phyloP scores from a whole-genome alignment of 2,113 vertebrate genomes.

The Oryzias melastigma region DNA sequence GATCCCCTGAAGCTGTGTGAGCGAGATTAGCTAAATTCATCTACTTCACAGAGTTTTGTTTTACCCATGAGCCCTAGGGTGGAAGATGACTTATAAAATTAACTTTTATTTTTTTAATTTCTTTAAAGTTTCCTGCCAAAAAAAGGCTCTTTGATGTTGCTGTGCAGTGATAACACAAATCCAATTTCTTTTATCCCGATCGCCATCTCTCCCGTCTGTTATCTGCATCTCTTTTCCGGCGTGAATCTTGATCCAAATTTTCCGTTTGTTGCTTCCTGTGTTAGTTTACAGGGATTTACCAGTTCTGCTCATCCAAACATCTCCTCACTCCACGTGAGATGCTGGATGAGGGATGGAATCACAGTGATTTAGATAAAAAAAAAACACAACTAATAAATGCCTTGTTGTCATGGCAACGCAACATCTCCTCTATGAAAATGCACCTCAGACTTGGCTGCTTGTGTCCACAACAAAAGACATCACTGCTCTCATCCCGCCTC shows the following conservation, averaged over 20 bases:
- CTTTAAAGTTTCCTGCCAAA: constrained; percentile 39
- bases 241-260: constrained; percentile 17
- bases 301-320: constrained; percentile 13
- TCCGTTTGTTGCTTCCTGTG: constrained; percentile 14
- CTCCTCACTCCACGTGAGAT: background rate
- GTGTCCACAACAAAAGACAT: constrained; percentile 49
- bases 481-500: constrained; percentile 11
- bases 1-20: constrained; percentile 52
- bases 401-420: constrained; percentile 61
- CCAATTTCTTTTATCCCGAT: constrained; percentile 49
- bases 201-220: constrained; percentile 16
- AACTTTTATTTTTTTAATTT: constrained; percentile 33
- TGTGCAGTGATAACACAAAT: constrained; percentile 39
- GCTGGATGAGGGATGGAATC: constrained; percentile 54
- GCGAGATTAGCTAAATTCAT: constrained; percentile 67
- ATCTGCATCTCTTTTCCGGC: constrained; percentile 9
- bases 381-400: background rate
- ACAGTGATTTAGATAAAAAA: constrained; percentile 17
- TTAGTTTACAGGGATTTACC: constrained; percentile 6
- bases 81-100: constrained; percentile 61
- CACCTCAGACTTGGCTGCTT: constrained; percentile 23
- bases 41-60: constrained; percentile 65
- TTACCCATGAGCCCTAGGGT: constrained; percentile 58
- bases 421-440: constrained; percentile 6
- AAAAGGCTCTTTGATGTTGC: constrained; percentile 54